phyloP scores from a whole-genome alignment of 2,888 invertebrate genomes.

The Tiliacea aurago region DNA sequence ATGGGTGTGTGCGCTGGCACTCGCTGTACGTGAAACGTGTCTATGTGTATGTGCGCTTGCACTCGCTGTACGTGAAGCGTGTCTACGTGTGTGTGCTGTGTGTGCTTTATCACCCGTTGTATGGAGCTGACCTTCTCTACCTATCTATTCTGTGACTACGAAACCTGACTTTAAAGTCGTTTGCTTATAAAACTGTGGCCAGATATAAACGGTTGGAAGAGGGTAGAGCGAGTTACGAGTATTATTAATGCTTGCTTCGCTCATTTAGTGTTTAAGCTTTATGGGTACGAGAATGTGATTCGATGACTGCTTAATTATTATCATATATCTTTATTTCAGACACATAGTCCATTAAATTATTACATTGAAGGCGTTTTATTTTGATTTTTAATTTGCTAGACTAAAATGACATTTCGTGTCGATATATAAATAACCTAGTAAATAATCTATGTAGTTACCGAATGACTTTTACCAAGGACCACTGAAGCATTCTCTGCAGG shows the following conservation, averaged over 20 bases:
- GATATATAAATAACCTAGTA: no score
- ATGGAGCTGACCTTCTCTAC: background rate
- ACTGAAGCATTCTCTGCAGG: no score
- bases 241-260: conserved; percentile 25
- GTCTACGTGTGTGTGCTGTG: background rate
- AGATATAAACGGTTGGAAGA: conserved; percentile 38
- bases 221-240: conserved; percentile 22
- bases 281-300: background rate
- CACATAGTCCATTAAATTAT: no score
- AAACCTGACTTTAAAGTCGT: conserved; percentile 42
- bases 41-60: background rate
- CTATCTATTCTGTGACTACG: background rate
- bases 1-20: no score
- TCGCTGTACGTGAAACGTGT: no score
- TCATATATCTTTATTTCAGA: no score
- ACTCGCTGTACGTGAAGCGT: background rate
- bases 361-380: no score
- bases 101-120: background rate
- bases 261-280: conserved; percentile 9
- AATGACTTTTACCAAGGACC: no score
- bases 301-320: background rate
- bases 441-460: no score
- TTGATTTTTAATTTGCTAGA: no score
- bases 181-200: conserved; percentile 43
- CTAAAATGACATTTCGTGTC: no score